Conservation (phyloP, 2,888 invertebrate species). For the Nemotelus pantherinus region DNA sequence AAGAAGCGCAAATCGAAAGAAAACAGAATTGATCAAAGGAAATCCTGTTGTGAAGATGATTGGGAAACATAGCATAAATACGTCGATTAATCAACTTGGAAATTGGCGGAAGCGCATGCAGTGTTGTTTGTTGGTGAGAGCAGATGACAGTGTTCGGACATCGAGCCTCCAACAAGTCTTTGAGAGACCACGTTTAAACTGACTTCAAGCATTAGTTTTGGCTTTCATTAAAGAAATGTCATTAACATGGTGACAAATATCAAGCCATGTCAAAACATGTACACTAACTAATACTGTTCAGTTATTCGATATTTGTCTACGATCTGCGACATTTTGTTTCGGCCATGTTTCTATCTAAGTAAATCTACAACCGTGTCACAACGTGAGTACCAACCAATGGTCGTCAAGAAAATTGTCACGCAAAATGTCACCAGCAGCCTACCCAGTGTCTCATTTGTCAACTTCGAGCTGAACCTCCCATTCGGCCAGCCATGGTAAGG, state of each 20-base stretch:
- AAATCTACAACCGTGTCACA: not conserved
- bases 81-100: not conserved
- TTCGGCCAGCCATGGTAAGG: not conserved
- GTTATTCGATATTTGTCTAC: not conserved
- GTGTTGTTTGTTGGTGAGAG: not conserved
- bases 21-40: constrained; percentile 2
- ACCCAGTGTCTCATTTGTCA: not conserved
- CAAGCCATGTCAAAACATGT: not conserved
- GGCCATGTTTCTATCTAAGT: not conserved
- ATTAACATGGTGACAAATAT: not conserved
- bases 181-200: too few relatives aligned
- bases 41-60: constrained; percentile 33
- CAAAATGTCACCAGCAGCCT: not conserved
- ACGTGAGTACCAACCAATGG: not conserved
- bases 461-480: not conserved
- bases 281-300: not conserved
- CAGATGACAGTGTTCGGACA: not conserved
- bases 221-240: too few relatives aligned
- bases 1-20: not conserved
- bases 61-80: constrained; percentile 13
- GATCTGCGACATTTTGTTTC: not conserved
- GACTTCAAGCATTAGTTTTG: too few relatives aligned
- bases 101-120: not conserved
- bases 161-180: not conserved
- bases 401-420: constrained; percentile 12